Base-by-base conservation (phyloP, 1,140 invertebrate species). In the Drosophila pallidifrons region DNA sequence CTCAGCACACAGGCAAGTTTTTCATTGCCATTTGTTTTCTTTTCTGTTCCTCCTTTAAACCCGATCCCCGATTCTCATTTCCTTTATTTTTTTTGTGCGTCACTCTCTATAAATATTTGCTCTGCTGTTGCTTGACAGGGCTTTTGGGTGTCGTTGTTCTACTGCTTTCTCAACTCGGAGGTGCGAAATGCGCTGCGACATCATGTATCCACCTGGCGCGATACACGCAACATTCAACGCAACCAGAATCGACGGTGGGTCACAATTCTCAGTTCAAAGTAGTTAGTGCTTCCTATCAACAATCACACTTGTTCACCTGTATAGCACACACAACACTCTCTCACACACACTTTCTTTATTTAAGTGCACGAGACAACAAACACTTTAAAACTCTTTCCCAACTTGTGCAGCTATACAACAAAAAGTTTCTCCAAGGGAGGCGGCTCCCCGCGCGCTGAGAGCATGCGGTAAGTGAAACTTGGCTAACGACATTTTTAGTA, bases 121-220 rank as follows among this genome's bases (percentile, higher is more conserved):
- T 8, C 35, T 70, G 20, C n/a, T 35, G 45, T 16, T 5, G 16
- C 47, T 75, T 66, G 25, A 7, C 58, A 92, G 92, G 97, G 97
- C 67, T 96, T 98, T 87, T 95, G 95, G 32, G 97, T 98, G 57
- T 96, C 97, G 28, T 92, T 98, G 16, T 96, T 98, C 92, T 98
- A 98, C 93, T 98, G 98, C 93, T 98, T 98, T 93, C 94, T 98
- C 69, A 98, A 98, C 93, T 97, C 96, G 1, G 98, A 98, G 93
- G 98, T 99, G 10, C 95, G 97, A 59, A 97, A 96, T 83, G 95
- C 97, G 0, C 93, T 98, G 65, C 94, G 95, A 55, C 96, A 98
- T 93, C 96, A 97, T 88, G 94, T 96, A 67, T 94, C 95, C 72
- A 94, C 96, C 59, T 98, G 97, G 97, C 95, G 95, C 79, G 95